Evolutionary conservation across 2,113 vertebrate genomes (phyloP), one percentile per base, ranked within the genome.

Genomic region (Enhydra lutris): DNA sequence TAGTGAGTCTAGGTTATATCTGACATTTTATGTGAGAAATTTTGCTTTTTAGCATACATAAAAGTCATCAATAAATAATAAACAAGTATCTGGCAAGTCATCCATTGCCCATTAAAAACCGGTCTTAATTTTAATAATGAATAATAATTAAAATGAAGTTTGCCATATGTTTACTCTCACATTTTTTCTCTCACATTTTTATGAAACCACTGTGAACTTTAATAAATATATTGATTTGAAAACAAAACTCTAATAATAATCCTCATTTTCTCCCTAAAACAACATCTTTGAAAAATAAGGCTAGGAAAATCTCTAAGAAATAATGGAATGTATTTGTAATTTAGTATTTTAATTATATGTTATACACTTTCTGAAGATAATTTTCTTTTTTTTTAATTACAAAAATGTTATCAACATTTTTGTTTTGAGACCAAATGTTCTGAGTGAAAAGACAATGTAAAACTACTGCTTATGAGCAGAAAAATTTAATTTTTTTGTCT

Each of bases 21-120:
- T 83, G 39, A 86, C 52, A 91, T 80, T 92, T 95, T 55, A 20
- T 74, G 5, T 52, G 67, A 95, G 67, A 80, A 94, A 96, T 45
- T 45, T 47, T 87, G 3, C 1, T 20, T 83, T 67, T 74, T 94
- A 67, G 7, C 29, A 89, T 59, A 91, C 34, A 85, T 9, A 57
- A n/a, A 69, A 85, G 34, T 80, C 10, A 92, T 39, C 15, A 92
- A 69, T 59, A 96, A 94, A 85, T 31, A 93, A 78, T 84, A 88
- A 94, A 4, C 7, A 71, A 52, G 45, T 29, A 59, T 67, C 71
- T 81, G 24, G 3, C 10, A 73, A 81, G 85, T 76, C 10, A 89
- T 18, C 31, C 13, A 91, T 29, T 3, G 3, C 4, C 17, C 89
- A 45, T 52, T 50, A 97, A 96, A 42, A 88, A 36, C 10, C 4